Base-by-base conservation (phyloP, 2,888 invertebrate species). In the Pediacus dermestoides region DNA sequence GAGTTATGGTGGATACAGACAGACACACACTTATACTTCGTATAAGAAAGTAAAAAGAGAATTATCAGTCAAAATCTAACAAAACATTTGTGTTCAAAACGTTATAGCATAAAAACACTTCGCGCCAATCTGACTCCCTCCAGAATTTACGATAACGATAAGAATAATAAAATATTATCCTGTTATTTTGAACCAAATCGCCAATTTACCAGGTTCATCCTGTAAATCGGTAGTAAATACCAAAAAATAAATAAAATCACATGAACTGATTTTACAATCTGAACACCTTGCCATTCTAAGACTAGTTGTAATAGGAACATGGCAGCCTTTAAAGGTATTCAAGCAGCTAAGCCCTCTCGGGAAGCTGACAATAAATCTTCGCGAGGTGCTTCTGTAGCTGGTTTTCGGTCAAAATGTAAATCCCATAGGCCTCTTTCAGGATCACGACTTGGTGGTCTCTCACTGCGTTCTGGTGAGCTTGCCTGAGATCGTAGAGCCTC, bases 341-440 rank as follows among this genome's bases (percentile, higher is more conserved):
- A 85, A 68, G 84, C 84, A 57, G 85, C 83, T 61, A 85, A 74
- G 28, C 85, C 84, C 64, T 85, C 85, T 40, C 84, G 82, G 36
- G 80, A 78, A 30, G 81, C 79, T 14, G 81, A 74, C 53, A 80
- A 71, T 52, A 80, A 75, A 53, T 66, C 68, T 49, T 63, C 68
- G 44, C 62, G 55, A 31, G 65, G 64, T 34, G 68, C 61, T 52
- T 67, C 66, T 37, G 55, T 65, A 45, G 72, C 67, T 53, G 66
- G 57, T 49, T 75, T 74, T 23, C 75, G 61, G 18, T 77, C 77
- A 58, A 73, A 77, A 57, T 76, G 77, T 48, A 77, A 70, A 53
- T 77, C 77, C 72, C 76, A 68, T 54, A 77, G 64, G 59, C 35
- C 66, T 58, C 39, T 63, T 10, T 74, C 74, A n/a, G 71, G 71